Evolutionary conservation across 2,113 vertebrate genomes (phyloP).

Genomic region (Zapornia atra): DNA sequence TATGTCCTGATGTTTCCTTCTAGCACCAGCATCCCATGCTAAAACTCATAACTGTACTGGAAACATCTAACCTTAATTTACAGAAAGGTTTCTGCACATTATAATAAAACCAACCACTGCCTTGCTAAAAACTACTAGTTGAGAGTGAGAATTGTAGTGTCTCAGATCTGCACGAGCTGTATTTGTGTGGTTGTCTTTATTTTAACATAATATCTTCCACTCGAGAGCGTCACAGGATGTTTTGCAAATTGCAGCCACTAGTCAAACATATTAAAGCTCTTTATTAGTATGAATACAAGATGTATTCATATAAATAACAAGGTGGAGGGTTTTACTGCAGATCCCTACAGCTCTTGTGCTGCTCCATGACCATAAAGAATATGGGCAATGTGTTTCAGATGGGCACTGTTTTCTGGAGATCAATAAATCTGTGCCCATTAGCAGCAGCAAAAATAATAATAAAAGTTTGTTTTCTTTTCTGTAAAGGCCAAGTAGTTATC

Average conservation of each 20-base stretch:
- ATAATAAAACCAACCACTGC: not conserved
- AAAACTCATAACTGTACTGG: not conserved
- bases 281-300: not conserved
- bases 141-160: not conserved
- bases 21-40: not conserved
- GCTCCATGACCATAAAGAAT: not conserved
- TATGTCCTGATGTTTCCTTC: not conserved
- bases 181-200: not conserved
- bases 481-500: not conserved
- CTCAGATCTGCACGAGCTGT: not conserved
- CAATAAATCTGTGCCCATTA: not conserved
- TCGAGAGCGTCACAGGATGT: not conserved
- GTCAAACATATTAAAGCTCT: slow-evolving; percentile 7
- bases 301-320: not conserved
- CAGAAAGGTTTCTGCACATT: not conserved
- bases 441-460: not conserved
- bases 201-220: not conserved
- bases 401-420: not conserved
- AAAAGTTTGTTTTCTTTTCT: not conserved
- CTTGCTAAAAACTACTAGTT: not conserved
- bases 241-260: not conserved
- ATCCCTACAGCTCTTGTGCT: not conserved
- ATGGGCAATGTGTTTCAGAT: not conserved
- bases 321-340: not conserved
- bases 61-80: not conserved